Conservation (phyloP, 2,113 vertebrate species). For the Atractosteus spatula region DNA sequence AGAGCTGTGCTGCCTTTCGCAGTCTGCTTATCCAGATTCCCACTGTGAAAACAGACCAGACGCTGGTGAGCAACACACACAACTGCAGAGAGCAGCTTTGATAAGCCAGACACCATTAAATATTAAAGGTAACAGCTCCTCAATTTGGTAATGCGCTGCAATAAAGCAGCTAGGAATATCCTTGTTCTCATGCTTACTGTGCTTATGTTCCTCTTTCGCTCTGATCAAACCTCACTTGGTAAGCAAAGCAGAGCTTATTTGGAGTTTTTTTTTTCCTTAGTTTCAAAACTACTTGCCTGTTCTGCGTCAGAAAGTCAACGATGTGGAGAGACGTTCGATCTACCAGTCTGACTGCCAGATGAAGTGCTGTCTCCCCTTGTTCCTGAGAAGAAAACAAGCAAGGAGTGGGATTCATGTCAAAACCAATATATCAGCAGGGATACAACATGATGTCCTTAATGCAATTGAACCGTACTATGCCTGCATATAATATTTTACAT, state of each 20-base stretch:
- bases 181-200: no score
- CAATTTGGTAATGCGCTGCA: no score
- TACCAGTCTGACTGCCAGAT: slow-evolving; percentile 88
- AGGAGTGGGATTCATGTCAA: background rate
- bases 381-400: slow-evolving; percentile 63
- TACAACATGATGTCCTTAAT: background rate
- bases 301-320: slow-evolving; percentile 93
- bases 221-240: no score
- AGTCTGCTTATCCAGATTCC: slow-evolving; percentile 87
- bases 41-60: slow-evolving; percentile 55
- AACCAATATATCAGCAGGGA: background rate
- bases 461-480: background rate
- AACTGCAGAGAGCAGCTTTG: slow-evolving; percentile 24
- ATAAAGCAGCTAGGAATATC: no score
- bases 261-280: background rate
- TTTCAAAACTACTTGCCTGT: slow-evolving; percentile 71
- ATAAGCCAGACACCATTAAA: background rate
- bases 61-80: background rate
- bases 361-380: slow-evolving; percentile 87
- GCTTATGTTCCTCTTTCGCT: no score
- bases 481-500: no score
- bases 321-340: slow-evolving; percentile 95
- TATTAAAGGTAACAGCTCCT: no score
- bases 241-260: no score
- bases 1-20: slow-evolving; percentile 84